These are phyloP conservation scores for Mirounga angustirostris DNA, from an alignment of 2,113 vertebrate genomes.

Conservation along the genomic window DNA sequence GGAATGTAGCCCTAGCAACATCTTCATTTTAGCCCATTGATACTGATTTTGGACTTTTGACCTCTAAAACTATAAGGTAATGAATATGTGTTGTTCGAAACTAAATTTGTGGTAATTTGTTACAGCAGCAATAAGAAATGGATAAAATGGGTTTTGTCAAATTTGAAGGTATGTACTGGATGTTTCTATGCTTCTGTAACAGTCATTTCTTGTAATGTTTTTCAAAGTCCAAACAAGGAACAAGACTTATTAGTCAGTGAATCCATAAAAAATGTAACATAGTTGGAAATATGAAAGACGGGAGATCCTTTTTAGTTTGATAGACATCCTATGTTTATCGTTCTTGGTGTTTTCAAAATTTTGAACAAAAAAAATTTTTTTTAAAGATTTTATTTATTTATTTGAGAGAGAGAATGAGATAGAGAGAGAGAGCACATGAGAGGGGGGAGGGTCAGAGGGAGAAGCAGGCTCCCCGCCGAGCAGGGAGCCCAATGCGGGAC, in stretches of 20 bases:
- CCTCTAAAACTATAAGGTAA: neutral
- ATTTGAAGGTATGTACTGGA: neutral
- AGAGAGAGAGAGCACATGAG: too few species aligned
- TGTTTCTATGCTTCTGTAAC: neutral
- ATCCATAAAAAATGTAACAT: neutral
- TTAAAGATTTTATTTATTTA: too few species aligned
- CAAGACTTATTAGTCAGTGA: neutral
- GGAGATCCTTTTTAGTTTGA: neutral
- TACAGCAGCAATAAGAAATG: neutral
- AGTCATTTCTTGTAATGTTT: neutral
- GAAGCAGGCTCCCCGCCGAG: too few species aligned
- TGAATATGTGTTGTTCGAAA: neutral
- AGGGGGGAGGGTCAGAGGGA: too few species aligned
- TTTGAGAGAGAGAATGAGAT: too few species aligned
- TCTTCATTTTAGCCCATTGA: neutral
- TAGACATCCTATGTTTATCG: neutral
- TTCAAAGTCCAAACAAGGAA: neutral
- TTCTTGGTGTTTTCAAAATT: neutral
- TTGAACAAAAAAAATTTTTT: neutral
- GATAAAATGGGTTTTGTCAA: neutral
- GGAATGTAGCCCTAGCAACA: neutral
- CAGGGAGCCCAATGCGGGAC: too few species aligned
- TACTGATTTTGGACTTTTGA: neutral
- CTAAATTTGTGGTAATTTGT: neutral
- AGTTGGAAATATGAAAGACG: neutral